Percentiles rank a stretch among this genome's conserved stretches.
phyloP scores from a whole-genome alignment of 1,140 invertebrate genomes.

The Eupristina koningsbergeri region DNA sequence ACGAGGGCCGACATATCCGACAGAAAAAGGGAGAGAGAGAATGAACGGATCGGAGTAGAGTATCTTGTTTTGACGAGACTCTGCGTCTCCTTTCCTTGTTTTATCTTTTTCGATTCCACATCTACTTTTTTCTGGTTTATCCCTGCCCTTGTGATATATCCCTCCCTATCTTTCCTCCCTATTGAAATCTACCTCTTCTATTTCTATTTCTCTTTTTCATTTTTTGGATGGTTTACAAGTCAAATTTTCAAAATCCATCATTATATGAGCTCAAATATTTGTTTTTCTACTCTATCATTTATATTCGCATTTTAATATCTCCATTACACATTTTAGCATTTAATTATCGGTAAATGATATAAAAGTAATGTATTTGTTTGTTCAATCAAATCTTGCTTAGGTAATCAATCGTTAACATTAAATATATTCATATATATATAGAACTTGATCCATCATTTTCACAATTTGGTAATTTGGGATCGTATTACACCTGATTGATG shows the following conservation, averaged over 20 bases:
- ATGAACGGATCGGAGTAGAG: too few relatives aligned
- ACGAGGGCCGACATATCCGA: too few relatives aligned
- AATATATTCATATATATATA: not conserved
- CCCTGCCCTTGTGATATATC: not conserved
- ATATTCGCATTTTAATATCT: too few relatives aligned
- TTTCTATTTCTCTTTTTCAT: not conserved
- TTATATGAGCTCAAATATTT: not conserved
- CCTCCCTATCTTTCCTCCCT: not conserved
- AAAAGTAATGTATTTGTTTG: too few relatives aligned
- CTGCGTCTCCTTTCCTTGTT: not conserved
- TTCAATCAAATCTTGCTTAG: too few relatives aligned
- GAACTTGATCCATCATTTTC: too few relatives aligned
- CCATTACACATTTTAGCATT: too few relatives aligned
- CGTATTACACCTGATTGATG: too few relatives aligned
- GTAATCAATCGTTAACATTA: not conserved
- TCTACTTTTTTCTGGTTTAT: slow-evolving; percentile 9
- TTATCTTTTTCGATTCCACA: not conserved
- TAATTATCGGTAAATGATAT: too few relatives aligned
- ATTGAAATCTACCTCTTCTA: not conserved
- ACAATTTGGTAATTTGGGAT: too few relatives aligned
- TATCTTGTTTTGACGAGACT: slow-evolving; percentile 34
- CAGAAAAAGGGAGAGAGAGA: too few relatives aligned
- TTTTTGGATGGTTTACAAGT: not conserved
- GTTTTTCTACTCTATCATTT: not conserved
- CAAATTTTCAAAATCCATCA: not conserved